A percentile compares a stretch with the other conserved stretches of the same genome.
Conservation (phyloP, 2,113 vertebrate genomes). For the Lasiurus borealis region DNA sequence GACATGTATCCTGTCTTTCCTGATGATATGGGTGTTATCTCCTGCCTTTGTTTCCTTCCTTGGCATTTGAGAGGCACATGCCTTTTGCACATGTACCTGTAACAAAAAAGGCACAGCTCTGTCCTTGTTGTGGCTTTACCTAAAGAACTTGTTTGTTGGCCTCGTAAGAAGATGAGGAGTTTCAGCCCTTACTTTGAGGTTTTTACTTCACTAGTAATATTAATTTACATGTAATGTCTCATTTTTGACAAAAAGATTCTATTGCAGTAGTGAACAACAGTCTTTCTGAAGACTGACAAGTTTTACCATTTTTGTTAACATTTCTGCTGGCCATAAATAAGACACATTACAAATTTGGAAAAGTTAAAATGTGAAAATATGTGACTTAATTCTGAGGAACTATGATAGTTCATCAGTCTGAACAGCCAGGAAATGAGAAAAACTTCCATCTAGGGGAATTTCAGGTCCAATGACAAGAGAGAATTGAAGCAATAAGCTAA, state of each 20-base stretch:
- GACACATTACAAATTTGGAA: neutral
- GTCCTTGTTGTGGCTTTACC: neutral
- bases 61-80: neutral
- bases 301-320: neutral
- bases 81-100: neutral
- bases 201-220: neutral
- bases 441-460: neutral
- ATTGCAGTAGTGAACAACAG: neutral
- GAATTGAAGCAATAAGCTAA: neutral
- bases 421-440: constrained; percentile 27
- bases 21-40: neutral
- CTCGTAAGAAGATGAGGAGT: neutral
- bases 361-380: constrained; percentile 22
- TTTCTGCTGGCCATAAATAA: neutral
- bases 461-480: neutral
- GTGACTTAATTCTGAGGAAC: neutral
- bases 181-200: neutral
- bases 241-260: constrained; percentile 2
- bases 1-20: neutral
- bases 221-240: neutral
- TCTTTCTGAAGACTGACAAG: constrained; percentile 5
- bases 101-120: neutral
- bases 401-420: neutral
- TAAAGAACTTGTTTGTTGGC: neutral
- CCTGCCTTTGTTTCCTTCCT: neutral